Evolutionary conservation across 2,888 invertebrate genomes (phyloP).

Genomic region (Rhagium mordax): DNA sequence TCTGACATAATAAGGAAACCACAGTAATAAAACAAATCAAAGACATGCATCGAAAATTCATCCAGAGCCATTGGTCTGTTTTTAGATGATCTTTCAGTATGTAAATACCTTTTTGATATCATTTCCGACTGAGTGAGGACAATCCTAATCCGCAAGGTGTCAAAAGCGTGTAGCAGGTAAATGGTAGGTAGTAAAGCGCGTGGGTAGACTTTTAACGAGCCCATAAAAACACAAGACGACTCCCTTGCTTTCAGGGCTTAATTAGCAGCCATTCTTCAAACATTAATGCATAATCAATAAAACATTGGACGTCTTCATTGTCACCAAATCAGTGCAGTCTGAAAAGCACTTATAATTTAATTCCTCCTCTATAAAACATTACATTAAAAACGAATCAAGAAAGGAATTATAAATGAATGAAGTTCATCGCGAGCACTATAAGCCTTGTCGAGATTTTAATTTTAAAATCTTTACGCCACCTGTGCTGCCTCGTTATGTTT

Average conservation of each 20-base stretch:
- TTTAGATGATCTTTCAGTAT: no score
- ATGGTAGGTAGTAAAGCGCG: neutral
- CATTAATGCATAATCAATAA: slow-evolving; percentile 11
- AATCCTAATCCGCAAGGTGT: neutral
- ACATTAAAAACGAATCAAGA: neutral
- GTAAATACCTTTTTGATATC: no score
- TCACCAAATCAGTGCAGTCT: neutral
- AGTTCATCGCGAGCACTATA: neutral
- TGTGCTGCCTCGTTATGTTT: slow-evolving; percentile 4
- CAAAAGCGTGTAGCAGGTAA: neutral
- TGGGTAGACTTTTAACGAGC: neutral
- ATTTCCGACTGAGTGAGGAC: no score
- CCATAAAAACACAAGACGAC: neutral
- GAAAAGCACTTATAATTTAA: neutral
- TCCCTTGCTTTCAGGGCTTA: slow-evolving; percentile 4
- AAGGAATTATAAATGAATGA: slow-evolving; percentile 2
- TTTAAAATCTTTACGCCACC: slow-evolving; percentile 1
- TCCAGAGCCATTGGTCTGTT: no score
- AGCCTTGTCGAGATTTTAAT: slow-evolving; percentile 5
- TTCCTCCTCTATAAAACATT: neutral
- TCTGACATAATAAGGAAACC: no score
- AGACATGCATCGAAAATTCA: no score
- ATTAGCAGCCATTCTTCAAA: neutral
- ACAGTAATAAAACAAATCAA: no score
- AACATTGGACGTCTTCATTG: neutral